Percentiles rank a stretch among this genome's conserved stretches.
phyloP scores from a whole-genome alignment of 2,888 invertebrate genomes.

The Ariolimax columbianus region DNA sequence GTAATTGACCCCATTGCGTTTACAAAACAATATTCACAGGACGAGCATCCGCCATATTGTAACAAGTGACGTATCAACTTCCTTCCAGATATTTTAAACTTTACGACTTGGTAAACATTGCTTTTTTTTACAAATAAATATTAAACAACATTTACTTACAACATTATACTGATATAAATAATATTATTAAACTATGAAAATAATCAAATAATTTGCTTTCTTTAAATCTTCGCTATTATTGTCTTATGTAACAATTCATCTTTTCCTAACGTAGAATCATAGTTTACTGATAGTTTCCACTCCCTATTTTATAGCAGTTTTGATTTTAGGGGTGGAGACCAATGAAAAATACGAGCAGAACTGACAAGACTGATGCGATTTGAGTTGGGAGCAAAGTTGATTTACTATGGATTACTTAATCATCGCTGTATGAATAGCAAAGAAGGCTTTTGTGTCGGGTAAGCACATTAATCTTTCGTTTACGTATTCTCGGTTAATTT shows the following conservation, averaged over 20 bases:
- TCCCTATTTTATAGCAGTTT: neutral
- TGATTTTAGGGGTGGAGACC: conserved; percentile 4
- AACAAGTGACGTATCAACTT: conserved; percentile 33
- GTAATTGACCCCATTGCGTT: neutral
- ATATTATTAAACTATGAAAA: neutral
- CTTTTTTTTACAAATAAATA: neutral
- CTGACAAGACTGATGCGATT: neutral
- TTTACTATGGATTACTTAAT: neutral
- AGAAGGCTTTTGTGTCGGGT: neutral
- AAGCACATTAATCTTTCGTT: neutral
- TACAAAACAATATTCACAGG: neutral
- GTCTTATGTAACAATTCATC: neutral
- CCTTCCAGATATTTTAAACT: neutral
- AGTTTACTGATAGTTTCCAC: neutral
- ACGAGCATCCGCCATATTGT: conserved; percentile 37
- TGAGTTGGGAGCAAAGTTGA: neutral
- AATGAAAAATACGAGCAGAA: neutral
- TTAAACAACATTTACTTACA: neutral
- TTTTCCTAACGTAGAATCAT: neutral
- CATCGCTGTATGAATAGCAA: neutral
- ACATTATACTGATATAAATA: neutral
- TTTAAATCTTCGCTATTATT: neutral
- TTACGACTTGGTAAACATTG: neutral
- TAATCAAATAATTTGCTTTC: neutral
- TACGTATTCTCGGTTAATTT: neutral